A percentile compares a stretch with the other conserved stretches of the same genome.
phyloP scores from a whole-genome alignment of 2,113 vertebrate genomes.

The Cyrtonyx montezumae region DNA sequence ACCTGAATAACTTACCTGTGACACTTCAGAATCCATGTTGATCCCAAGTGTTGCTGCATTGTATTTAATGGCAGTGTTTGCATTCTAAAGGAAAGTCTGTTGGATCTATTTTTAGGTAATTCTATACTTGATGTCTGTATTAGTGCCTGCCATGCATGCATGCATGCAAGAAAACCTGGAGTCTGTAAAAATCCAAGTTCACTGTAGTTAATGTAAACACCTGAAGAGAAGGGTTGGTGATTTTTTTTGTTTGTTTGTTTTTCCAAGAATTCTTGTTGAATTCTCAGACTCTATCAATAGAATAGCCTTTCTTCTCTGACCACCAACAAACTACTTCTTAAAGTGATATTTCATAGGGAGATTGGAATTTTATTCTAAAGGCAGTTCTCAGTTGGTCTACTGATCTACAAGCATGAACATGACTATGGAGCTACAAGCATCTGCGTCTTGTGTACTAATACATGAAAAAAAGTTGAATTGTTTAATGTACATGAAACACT shows the following conservation, averaged over 20 bases:
- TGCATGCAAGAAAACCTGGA: rapidly evolving
- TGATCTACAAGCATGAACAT: not conserved
- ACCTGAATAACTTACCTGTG: not conserved
- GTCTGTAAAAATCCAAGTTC: not conserved
- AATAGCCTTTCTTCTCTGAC: not conserved
- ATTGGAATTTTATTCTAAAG: not conserved
- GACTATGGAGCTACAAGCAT: not conserved
- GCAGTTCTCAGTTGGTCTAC: not conserved
- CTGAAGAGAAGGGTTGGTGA: not conserved
- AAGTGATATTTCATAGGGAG: not conserved
- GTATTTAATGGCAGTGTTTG: not conserved
- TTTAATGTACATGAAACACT: not conserved
- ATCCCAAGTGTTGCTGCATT: not conserved
- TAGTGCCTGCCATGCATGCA: not conserved
- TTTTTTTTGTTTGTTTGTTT: not conserved
- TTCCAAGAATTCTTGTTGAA: not conserved
- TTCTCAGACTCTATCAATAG: not conserved
- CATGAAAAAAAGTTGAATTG: not conserved
- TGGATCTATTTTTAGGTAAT: not conserved
- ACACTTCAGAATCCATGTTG: not conserved
- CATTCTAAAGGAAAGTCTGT: not conserved
- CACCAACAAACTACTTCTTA: not conserved
- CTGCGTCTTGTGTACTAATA: not conserved
- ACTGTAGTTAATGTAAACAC: not conserved
- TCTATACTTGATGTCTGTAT: not conserved